Evolutionary conservation across 2,888 invertebrate species (phyloP), one percentile per base, ranked within the genome.

Genomic region (Ormia ochracea): DNA sequence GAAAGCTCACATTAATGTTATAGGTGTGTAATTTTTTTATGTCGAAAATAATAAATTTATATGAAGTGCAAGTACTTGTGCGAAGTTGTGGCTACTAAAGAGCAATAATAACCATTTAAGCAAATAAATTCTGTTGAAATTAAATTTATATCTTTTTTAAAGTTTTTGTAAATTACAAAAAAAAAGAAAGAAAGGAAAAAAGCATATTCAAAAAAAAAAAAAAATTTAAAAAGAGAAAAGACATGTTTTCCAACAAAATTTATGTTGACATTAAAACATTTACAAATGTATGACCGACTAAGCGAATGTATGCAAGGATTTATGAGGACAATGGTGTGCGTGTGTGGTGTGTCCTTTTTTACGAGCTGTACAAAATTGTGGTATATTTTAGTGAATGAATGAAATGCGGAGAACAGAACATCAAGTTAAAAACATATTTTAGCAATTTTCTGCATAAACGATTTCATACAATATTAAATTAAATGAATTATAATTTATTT

Each of bases 381-480:
- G 48, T 31, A 9, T 70, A 23, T 43, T 21, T 63, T 4, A 23
- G 38, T 56, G 56, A 23, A n/a, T 38, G 28, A 63, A 19, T 61
- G 43, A 74, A 85, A 84, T 85, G 75, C 80, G n/a, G n/a, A n/a
- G n/a, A n/a, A 84, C 83, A 83, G 85, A 87, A 87, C 83, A 86
- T 86, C 86, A 87, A 86, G 83, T 85, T 84, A 83, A 86, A 85
- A 85, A 86, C 86, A 86, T 86, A 87, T 87, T 87, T 86, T 85
- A 72, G 61, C 74, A 80, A 82, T 82, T 81, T 78, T 87, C 58
- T 79, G 61, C 79, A 74, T 43, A 74, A 78, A 65, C 45, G 75
- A 63, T 52, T 76, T 41, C 56, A 61, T 41, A 68, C 61, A 74
- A 54, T 77, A 56, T 65, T 52, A 65, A 50, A 76, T 41, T 26